Conservation (phyloP, 2,113 vertebrate species). For the Piprites chloris region DNA sequence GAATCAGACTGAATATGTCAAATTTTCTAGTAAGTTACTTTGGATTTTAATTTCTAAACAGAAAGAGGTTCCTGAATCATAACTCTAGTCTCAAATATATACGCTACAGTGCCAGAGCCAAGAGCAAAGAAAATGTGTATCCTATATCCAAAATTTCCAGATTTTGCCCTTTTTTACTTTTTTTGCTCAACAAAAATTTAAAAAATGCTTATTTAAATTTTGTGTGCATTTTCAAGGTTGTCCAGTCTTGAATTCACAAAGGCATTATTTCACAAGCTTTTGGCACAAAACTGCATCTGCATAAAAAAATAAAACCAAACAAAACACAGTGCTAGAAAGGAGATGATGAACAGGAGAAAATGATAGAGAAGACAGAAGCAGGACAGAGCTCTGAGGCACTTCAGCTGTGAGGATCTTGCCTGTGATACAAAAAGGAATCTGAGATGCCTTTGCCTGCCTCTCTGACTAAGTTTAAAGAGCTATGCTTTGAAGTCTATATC, state of each 20-base stretch:
- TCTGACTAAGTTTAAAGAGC: neutral
- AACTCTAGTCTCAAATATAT: neutral
- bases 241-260: neutral
- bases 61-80: neutral
- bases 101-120: neutral
- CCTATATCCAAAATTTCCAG: neutral
- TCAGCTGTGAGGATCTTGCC: neutral
- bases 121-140: neutral
- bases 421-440: neutral
- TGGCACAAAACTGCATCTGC: neutral
- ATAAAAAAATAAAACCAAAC: neutral
- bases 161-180: neutral
- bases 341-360: neutral
- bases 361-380: conserved; percentile 13
- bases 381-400: conserved; percentile 23
- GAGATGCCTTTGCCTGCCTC: neutral
- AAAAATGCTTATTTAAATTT: neutral
- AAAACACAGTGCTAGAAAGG: neutral
- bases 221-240: neutral
- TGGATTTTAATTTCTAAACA: neutral
- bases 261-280: neutral
- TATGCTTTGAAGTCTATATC: neutral
- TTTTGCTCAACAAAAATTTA: neutral
- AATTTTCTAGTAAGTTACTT: neutral
- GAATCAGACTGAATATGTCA: neutral